A percentile compares a stretch with the other conserved stretches of the same genome.
These are phyloP conservation scores for Mastomys natalensis DNA, from an alignment of 2,113 vertebrate genomes.

Conservation along the genomic window DNA sequence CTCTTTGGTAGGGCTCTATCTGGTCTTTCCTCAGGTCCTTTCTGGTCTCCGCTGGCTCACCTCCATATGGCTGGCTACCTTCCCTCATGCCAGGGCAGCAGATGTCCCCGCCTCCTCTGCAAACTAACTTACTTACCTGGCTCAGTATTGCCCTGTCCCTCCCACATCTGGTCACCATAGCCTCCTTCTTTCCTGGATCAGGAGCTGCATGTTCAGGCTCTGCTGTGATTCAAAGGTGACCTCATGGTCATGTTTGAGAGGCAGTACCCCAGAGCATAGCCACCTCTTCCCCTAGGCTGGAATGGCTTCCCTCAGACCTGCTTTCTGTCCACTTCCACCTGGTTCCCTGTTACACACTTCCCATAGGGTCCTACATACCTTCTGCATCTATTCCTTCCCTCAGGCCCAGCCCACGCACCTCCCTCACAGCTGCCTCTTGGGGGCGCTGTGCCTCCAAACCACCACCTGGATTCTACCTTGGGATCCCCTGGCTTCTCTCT, in stretches of 20 bases:
- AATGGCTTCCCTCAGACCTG: background rate
- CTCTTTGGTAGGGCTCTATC: background rate
- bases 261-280: background rate
- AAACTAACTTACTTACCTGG: background rate
- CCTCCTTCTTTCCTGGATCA: background rate
- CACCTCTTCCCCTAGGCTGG: background rate
- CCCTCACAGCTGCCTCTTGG: background rate
- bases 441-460: background rate
- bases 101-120: background rate
- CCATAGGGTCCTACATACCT: background rate
- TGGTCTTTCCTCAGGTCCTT: background rate
- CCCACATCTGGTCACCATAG: accelerated
- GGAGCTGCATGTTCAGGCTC: background rate
- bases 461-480: background rate
- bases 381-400: background rate
- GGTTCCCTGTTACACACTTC: background rate
- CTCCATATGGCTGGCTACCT: no score
- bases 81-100: background rate
- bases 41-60: background rate
- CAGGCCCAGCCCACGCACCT: background rate
- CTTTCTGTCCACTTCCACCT: background rate
- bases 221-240: accelerated
- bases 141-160: background rate
- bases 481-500: background rate
- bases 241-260: accelerated